Conservation (phyloP, 2,113 vertebrate species). For the Monopterus albus region DNA sequence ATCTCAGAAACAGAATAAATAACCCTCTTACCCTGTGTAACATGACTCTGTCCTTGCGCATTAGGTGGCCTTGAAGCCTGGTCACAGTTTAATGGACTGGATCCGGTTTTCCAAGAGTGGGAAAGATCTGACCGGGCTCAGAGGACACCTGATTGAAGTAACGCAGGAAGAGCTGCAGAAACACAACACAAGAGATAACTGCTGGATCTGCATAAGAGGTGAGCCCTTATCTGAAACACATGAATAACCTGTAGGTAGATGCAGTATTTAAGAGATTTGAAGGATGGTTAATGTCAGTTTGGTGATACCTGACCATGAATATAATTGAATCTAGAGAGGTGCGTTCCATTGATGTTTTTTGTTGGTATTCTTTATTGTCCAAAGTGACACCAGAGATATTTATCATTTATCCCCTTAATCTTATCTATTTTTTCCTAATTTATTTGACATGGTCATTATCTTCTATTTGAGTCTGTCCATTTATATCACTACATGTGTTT, state of each 20-base stretch:
- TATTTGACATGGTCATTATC: too few species aligned
- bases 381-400: too few species aligned
- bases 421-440: too few species aligned
- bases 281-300: conserved; percentile 1
- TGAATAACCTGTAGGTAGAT: neutral
- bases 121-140: conserved; percentile 90
- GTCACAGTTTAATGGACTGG: conserved; percentile 99
- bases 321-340: neutral
- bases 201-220: conserved; percentile 99
- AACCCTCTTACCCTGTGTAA: neutral
- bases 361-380: too few species aligned
- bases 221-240: neutral
- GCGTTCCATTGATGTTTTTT: too few species aligned
- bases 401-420: too few species aligned
- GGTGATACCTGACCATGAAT: conserved; percentile 4
- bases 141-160: conserved; percentile 91
- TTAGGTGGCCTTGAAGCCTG: conserved; percentile 94
- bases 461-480: too few species aligned
- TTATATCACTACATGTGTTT: too few species aligned
- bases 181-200: conserved; percentile 91
- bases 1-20: neutral
- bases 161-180: conserved; percentile 91
- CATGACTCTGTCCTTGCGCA: neutral
- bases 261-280: neutral
- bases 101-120: conserved; percentile 93